Evolutionary conservation across 2,797 vertebrate species (phyloP).

Genomic region (Tapera naevia): DNA sequence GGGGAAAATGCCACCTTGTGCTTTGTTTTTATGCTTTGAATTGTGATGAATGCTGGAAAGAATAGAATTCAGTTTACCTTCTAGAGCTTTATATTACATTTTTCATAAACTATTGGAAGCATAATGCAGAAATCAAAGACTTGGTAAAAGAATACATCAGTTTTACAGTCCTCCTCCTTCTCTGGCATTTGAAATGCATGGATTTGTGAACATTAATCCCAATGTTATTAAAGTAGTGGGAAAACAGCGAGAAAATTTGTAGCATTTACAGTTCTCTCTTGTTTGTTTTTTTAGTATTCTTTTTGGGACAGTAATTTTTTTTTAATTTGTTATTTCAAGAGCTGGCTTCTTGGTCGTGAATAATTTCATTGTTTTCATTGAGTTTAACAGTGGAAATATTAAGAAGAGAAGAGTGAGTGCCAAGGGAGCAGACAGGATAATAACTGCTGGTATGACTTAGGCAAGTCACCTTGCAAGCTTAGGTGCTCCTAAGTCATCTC

Average conservation of each 20-base stretch:
- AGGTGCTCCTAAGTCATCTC: neutral
- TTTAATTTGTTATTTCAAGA: slow-evolving; percentile 26
- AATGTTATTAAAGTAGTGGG: slow-evolving; percentile 13
- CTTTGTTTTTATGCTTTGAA: slow-evolving; percentile 4
- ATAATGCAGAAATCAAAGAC: slow-evolving; percentile 40
- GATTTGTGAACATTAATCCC: slow-evolving; percentile 35
- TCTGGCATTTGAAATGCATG: neutral
- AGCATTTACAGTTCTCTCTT: neutral
- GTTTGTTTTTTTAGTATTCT: neutral
- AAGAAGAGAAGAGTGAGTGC: neutral
- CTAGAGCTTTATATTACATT: neutral
- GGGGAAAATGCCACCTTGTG: neutral
- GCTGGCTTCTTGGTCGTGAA: neutral
- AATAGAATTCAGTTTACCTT: neutral
- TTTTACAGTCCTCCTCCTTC: neutral
- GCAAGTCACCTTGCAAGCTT: neutral
- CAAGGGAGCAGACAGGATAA: neutral
- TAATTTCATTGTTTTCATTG: neutral
- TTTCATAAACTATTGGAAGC: slow-evolving; percentile 9
- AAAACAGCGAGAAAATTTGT: slow-evolving; percentile 27
- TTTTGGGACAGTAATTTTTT: slow-evolving; percentile 26
- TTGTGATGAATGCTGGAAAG: neutral
- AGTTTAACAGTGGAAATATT: neutral
- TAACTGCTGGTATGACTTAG: neutral
- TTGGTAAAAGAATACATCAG: neutral